Evolutionary conservation across 2,113 vertebrate genomes (phyloP).

Genomic region (Syrrhaptes paradoxus): DNA sequence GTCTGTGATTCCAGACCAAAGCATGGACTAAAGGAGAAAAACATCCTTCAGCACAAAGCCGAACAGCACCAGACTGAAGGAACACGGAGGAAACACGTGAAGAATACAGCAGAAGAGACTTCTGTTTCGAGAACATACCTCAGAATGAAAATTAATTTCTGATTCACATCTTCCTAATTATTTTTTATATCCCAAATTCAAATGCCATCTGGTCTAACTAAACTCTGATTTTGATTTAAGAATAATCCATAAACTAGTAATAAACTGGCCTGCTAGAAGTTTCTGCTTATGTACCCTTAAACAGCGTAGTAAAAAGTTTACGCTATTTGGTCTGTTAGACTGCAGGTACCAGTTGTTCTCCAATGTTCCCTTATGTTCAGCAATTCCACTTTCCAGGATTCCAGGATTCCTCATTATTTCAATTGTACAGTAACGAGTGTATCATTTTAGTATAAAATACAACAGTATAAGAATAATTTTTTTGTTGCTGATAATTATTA

Average conservation of each 20-base stretch:
- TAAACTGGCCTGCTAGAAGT: not conserved
- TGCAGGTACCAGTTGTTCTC: not conserved
- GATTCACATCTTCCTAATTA: constrained; percentile 35
- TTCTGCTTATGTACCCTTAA: constrained; percentile 15
- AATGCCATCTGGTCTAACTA: not conserved
- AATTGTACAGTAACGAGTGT: not conserved
- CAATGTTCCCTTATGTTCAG: not conserved
- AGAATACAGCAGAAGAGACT: not conserved
- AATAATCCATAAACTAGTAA: not conserved
- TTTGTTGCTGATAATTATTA: not conserved
- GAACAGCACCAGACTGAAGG: not conserved
- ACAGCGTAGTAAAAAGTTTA: not conserved
- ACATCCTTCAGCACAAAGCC: not conserved
- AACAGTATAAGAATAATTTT: not conserved
- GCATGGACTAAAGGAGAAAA: not conserved
- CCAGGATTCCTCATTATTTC: not conserved
- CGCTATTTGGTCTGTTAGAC: not conserved
- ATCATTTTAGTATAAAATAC: not conserved
- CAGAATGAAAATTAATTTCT: not conserved
- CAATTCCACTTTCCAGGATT: not conserved
- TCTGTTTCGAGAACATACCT: not conserved
- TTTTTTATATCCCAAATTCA: constrained; percentile 35
- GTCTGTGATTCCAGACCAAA: not conserved
- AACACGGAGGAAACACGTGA: not conserved
- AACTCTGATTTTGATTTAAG: constrained; percentile 31